Conservation (phyloP, 2,113 vertebrate species). For the Eurystomus gularis region DNA sequence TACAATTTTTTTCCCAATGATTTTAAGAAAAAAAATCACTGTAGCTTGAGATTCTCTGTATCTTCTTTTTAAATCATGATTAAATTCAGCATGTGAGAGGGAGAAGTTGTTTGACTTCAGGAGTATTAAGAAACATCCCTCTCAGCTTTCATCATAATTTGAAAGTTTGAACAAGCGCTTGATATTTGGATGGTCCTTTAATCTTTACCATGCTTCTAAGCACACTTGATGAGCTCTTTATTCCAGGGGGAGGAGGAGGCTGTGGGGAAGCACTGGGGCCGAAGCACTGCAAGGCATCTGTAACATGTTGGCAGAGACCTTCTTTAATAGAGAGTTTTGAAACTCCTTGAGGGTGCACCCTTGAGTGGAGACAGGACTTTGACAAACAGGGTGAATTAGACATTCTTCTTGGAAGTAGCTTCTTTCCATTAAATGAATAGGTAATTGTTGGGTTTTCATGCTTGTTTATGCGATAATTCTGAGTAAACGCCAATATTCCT, state of each 20-base stretch:
- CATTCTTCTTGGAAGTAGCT: background rate
- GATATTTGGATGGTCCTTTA: background rate
- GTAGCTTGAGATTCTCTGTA: background rate
- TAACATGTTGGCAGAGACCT: background rate
- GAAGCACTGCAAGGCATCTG: background rate
- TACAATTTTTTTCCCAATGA: accelerated
- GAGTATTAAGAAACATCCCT: background rate
- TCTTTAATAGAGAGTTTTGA: background rate
- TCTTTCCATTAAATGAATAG: background rate
- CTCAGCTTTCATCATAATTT: background rate
- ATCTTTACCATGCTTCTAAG: background rate
- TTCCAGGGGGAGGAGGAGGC: background rate
- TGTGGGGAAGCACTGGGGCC: background rate
- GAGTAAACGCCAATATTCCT: background rate
- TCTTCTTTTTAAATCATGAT: background rate
- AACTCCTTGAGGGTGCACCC: background rate
- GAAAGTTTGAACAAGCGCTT: background rate
- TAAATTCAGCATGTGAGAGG: background rate
- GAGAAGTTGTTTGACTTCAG: background rate
- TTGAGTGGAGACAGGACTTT: background rate
- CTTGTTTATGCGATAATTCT: background rate
- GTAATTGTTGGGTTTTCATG: background rate
- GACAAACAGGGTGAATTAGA: background rate
- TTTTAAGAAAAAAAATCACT: background rate
- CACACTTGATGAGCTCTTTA: background rate